Evolutionary conservation across 2,113 vertebrate genomes (phyloP).

Genomic region (Sula dactylatra): DNA sequence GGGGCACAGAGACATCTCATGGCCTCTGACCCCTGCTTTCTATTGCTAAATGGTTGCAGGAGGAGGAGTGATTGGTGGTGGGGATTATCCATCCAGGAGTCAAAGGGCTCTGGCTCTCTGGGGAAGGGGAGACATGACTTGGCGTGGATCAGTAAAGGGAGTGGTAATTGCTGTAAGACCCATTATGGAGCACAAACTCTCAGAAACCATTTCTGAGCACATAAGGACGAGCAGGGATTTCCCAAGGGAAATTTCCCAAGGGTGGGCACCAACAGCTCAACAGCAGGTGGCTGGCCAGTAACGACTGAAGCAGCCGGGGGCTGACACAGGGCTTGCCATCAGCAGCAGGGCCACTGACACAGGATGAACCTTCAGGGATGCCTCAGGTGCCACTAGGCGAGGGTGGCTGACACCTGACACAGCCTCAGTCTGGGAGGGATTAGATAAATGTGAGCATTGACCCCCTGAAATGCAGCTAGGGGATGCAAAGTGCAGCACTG

Average conservation of each 20-base stretch:
- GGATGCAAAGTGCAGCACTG: background rate
- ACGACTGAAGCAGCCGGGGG: background rate
- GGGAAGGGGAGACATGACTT: background rate
- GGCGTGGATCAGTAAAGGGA: background rate
- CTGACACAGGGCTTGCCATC: background rate
- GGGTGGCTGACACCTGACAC: background rate
- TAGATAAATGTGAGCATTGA: background rate
- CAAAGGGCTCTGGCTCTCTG: background rate
- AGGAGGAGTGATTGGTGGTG: background rate
- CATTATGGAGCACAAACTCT: background rate
- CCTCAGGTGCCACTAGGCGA: fast-evolving
- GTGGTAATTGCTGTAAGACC: background rate
- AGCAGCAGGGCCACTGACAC: background rate
- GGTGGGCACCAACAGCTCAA: background rate
- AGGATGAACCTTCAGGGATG: background rate
- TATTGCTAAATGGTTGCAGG: background rate
- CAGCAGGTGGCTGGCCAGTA: background rate
- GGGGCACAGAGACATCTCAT: background rate
- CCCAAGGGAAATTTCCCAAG: background rate
- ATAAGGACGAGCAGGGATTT: background rate
- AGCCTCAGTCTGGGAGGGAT: background rate
- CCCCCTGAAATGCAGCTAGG: background rate
- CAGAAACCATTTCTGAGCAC: background rate
- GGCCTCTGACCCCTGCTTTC: background rate
- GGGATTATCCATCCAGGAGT: background rate